Evolutionary conservation across 1,140 invertebrate species (phyloP), one percentile per base, ranked within the genome.

Genomic region (Orius laevigatus): DNA sequence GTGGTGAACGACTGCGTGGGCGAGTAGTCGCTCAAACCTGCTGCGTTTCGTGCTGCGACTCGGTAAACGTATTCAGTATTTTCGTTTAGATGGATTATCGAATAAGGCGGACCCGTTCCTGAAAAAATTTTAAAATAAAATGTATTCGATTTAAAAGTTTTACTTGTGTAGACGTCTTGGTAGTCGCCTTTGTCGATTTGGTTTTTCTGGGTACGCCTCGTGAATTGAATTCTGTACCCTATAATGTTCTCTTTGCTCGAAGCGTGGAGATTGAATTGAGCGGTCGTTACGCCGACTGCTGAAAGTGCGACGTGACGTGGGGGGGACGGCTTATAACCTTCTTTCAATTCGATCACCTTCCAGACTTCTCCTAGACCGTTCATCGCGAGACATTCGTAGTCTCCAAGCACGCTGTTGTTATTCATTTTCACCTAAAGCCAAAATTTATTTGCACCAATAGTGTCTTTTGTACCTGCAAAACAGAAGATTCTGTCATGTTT

Each of bases 311-410:
- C 45, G 25, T 20, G 18, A 32, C n/a, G 11, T 0, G 71, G 72
- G 3, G 63, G 53, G 2, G 63, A 58, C 0, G 72, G 70, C 54
- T 70, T 66, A 6, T 62, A 59, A 25, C 71, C 72, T 53, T 68
- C 56, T 31, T 67, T 58, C 31, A 75, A 54, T 3, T 57, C 61
- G 18, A 69, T 67, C 10, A 60, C 59, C 6, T 69, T 60, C 49
- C 70, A 66, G 32, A 70, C 59, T 47, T 59, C 62, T n/a, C 72
- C 72, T 52, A 70, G 54, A 35, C 57, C 58, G 53, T 75, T 75
- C 32, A 57, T 57, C 0, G 68, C 72, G 8, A 60, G 60, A 55
- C 73, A 75, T 19, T 63, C 61, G 57, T 73, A 74, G 46, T 65
- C 64, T 10, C 68, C 71, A 45, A 71, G 71, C n/a, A 60, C 62